These are phyloP conservation scores for Metallyticus violacea DNA, from an alignment of 2,888 invertebrate genomes.

Conservation along the genomic window DNA sequence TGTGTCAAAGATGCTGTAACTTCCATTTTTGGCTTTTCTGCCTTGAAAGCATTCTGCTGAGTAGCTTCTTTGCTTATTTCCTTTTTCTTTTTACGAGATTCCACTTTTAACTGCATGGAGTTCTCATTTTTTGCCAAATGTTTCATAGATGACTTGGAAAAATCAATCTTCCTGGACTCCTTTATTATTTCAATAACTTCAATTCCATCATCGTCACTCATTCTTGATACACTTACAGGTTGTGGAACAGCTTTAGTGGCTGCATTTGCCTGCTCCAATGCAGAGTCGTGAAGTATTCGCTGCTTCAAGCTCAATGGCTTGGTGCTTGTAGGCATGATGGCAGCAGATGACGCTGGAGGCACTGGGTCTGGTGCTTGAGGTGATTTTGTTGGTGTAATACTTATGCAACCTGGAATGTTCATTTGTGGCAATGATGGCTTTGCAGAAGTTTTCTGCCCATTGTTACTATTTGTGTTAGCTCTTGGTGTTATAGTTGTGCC, in stretches of 20 bases:
- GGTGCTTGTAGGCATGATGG: background rate
- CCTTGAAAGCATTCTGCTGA: background rate
- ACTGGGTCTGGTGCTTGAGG: background rate
- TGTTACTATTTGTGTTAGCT: conserved; percentile 32
- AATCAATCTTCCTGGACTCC: background rate
- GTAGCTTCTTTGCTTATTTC: background rate
- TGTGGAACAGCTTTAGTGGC: conserved; percentile 38
- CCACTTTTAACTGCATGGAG: background rate
- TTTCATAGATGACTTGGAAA: background rate
- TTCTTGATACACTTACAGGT: background rate
- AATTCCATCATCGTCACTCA: conserved; percentile 16
- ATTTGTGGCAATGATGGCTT: conserved; percentile 8
- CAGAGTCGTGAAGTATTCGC: conserved; percentile 39
- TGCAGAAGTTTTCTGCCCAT: background rate
- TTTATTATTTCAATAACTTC: conserved; percentile 28
- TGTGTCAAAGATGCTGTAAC: background rate
- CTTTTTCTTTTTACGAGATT: conserved; percentile 33
- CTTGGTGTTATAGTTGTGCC: conserved; percentile 31
- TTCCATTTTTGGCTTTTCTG: background rate
- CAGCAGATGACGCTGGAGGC: background rate
- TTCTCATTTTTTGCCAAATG: background rate
- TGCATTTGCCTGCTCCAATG: conserved; percentile 33
- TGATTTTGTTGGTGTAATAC: conserved; percentile 25
- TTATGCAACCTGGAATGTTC: conserved; percentile 33
- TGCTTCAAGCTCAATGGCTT: conserved; percentile 37